Evolutionary conservation across 2,888 invertebrate species (phyloP).

Genomic region (Dimorphilus gyrociliatus): DNA sequence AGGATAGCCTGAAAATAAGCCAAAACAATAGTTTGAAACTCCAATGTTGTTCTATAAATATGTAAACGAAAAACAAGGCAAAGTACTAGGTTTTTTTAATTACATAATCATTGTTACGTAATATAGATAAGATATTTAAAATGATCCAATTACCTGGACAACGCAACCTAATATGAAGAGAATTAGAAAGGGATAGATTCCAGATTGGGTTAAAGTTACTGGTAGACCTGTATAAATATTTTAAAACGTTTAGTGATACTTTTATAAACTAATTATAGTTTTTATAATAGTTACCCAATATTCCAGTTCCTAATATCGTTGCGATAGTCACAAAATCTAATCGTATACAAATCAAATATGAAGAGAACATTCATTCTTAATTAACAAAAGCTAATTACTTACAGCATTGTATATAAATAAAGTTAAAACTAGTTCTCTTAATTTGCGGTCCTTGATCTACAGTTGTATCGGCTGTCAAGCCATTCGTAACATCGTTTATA

Average conservation of each 20-base stretch:
- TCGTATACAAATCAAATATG: slow-evolving; percentile 34
- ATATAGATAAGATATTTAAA: slow-evolving; percentile 16
- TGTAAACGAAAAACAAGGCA: no score
- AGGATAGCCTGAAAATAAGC: slow-evolving; percentile 21
- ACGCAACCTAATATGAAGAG: slow-evolving; percentile 24
- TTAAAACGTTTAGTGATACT: no score
- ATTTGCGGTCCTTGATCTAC: no score
- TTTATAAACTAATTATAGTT: neutral
- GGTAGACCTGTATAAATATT: no score
- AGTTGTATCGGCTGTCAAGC: no score
- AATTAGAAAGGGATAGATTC: slow-evolving; percentile 29
- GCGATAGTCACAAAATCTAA: slow-evolving; percentile 36
- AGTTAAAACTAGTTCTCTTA: no score
- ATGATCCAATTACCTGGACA: slow-evolving; percentile 27
- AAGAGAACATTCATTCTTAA: no score
- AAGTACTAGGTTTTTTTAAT: no score
- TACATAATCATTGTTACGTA: no score
- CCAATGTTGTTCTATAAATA: slow-evolving; percentile 19
- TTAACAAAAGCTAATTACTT: no score
- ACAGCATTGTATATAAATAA: no score
- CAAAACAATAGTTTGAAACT: slow-evolving; percentile 15
- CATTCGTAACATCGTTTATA: no score
- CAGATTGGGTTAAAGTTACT: slow-evolving; percentile 25
- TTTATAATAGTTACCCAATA: slow-evolving; percentile 20
- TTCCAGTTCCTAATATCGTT: slow-evolving; percentile 31